Conservation (phyloP, 2,113 vertebrate species). For the Gambusia affinis region DNA sequence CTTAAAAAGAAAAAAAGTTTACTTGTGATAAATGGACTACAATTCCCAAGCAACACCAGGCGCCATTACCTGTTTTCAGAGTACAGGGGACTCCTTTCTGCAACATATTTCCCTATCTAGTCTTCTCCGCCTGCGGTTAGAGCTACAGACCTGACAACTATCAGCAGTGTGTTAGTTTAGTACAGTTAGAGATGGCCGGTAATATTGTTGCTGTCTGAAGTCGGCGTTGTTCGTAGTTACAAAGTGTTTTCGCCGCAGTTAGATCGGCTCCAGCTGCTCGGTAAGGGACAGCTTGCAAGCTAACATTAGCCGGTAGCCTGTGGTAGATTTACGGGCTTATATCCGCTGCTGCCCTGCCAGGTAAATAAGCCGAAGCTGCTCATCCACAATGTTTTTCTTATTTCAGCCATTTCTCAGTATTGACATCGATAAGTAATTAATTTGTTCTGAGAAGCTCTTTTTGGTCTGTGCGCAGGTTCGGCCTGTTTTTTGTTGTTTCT, state of each 20-base stretch:
- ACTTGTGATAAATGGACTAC: slow-evolving; percentile 50
- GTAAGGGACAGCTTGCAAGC: slow-evolving; percentile 54
- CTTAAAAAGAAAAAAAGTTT: too few species aligned
- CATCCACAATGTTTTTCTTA: slow-evolving; percentile 56
- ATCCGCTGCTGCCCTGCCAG: slow-evolving; percentile 48
- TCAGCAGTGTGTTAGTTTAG: background rate
- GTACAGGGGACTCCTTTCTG: slow-evolving; percentile 58
- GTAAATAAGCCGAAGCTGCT: slow-evolving; percentile 53
- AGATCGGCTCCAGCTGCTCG: slow-evolving; percentile 19
- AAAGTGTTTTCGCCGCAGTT: slow-evolving; percentile 17
- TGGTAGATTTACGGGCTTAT: slow-evolving; percentile 75
- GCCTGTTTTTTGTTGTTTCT: slow-evolving; percentile 68
- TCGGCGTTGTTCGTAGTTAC: background rate
- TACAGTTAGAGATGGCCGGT: background rate
- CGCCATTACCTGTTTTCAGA: slow-evolving; percentile 48
- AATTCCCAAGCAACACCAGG: slow-evolving; percentile 61
- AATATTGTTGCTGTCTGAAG: background rate
- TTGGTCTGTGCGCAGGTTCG: slow-evolving; percentile 46
- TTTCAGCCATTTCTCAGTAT: background rate
- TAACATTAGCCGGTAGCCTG: slow-evolving; percentile 65
- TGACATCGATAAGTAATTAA: slow-evolving; percentile 32
- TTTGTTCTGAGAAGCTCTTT: slow-evolving; percentile 23
- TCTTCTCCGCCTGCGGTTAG: slow-evolving; percentile 2
- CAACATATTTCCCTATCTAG: slow-evolving; percentile 53
- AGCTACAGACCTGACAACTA: background rate